Evolutionary conservation across 2,888 invertebrate genomes (phyloP), one percentile per base, ranked within the genome.

Genomic region (Diplazon laetatorius): DNA sequence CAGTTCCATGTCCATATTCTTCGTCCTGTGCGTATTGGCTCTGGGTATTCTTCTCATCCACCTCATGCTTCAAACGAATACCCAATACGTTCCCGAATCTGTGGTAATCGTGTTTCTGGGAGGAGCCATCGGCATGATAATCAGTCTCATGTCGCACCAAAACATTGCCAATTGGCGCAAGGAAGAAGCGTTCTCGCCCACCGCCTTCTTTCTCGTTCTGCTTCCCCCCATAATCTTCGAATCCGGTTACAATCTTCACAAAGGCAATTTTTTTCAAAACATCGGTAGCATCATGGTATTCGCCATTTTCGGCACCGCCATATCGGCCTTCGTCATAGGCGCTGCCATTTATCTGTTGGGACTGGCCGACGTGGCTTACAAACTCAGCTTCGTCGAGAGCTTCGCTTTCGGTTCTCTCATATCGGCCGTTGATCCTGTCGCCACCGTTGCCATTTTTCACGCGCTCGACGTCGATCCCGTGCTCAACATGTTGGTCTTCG

Each of bases 141-240:
- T 99, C 86, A 98, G 97, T 90, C 92, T 98, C 6, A 94, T 98
- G 93, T 97, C 97, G 1, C 95, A 95, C 85, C 94, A 95, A 86
- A 97, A 98, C 89, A 95, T 97, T 85, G 97, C 97, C 48, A 97
- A 98, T 90, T 98, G 98, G 98, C 95, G 97, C 89, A 97, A 98
- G 90, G 99, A 99, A 90, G 99, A 99, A 91, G 97, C 98, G 0
- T 98, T 99, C 89, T 98, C 98, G 6, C 99, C 99, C 0, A 99
- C 99, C 18, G 97, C 99, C 20, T 99, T 99, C 91, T 99, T 99
- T 89, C 93, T 99, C 66, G 97, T 99, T 1, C 93, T 99, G 0
- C 91, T 99, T 66, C 99, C 99, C 9, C 99, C 99, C 0, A 99
- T 99, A 71, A 99, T 99, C 85, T 99, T 99, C 92, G 99, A 99